Evolutionary conservation across 2,113 vertebrate genomes (phyloP).

Genomic region (Micromys minutus): DNA sequence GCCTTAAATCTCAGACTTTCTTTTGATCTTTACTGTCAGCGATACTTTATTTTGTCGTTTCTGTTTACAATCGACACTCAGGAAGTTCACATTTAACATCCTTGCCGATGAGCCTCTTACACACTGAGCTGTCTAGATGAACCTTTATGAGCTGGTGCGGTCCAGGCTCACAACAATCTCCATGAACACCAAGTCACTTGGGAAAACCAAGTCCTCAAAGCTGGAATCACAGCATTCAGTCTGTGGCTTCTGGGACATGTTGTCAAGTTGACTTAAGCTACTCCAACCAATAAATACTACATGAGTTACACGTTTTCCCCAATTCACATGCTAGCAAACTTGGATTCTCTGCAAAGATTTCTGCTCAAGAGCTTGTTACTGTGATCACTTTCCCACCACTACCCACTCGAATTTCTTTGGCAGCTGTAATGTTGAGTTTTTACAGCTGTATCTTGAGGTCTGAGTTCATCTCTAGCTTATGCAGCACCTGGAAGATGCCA

Average conservation of each 20-base stretch:
- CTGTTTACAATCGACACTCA: background rate
- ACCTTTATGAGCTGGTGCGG: background rate
- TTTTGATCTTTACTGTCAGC: background rate
- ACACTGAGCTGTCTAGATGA: background rate
- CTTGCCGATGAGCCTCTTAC: background rate
- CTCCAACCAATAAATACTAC: background rate
- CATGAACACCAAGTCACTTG: background rate
- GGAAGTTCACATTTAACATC: background rate
- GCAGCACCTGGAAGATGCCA: background rate
- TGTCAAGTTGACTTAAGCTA: background rate
- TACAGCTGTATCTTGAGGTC: background rate
- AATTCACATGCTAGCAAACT: background rate
- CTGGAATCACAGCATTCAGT: too few species aligned
- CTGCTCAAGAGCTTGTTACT: background rate
- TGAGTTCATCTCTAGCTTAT: background rate
- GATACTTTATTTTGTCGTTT: background rate
- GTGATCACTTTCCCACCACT: background rate
- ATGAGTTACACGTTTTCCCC: background rate
- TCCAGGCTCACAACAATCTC: background rate
- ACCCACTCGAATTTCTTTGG: background rate
- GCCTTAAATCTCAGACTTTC: background rate
- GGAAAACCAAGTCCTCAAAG: background rate
- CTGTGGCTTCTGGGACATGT: background rate
- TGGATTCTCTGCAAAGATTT: background rate
- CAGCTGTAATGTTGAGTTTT: background rate